Base-by-base conservation (phyloP, 1,140 invertebrate genomes). In the Lineus longissimus region DNA sequence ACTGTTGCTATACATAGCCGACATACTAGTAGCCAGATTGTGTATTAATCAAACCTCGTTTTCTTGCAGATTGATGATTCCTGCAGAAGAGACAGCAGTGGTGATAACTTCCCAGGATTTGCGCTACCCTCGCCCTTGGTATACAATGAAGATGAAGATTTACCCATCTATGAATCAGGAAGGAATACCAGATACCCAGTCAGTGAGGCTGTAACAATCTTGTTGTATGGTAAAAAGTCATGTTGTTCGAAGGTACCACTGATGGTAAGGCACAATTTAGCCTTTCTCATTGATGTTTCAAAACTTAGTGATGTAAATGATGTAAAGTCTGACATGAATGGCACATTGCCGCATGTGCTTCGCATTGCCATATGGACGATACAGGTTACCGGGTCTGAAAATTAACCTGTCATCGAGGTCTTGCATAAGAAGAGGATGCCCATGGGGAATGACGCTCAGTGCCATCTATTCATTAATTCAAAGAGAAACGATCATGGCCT, bases 251-350 rank as follows among this genome's bases (percentile, higher is more conserved):
- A n/a, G 25, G 19, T 23, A 27, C 47, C 47, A 19, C 47, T 51
- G 25, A 4, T 4, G 4, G 47, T 51, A 7, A 6, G 47, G n/a
- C 19, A 19, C 4, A 51, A 51, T n/a, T 19, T 4, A 7, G n/a
- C 47, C n/a, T 51, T 51, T 51, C 9, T 51, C 4, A n/a, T 51
- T 4, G 47, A 51, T n/a, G 9, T 51, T 6, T 7, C 4, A 4
- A 27, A 9, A 4, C n/a, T 51, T 4, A 4, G n/a, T 4, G 9
- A 51, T 6, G 4, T n/a, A 19, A n/a, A 27, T 9, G 47, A 51
- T n/a, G n/a, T 51, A 19, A 51, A 51, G 47, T 7, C 47, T 4
- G 47, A 51, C n/a, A 51, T 51, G 47, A 51, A 51, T n/a, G 47
- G 47, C 25, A 27, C 25, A 51, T 51, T 7, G 4, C 4, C 47